These are phyloP conservation scores for Bactericera cockerelli DNA, from an alignment of 1,140 invertebrate genomes.

Conservation along the genomic window DNA sequence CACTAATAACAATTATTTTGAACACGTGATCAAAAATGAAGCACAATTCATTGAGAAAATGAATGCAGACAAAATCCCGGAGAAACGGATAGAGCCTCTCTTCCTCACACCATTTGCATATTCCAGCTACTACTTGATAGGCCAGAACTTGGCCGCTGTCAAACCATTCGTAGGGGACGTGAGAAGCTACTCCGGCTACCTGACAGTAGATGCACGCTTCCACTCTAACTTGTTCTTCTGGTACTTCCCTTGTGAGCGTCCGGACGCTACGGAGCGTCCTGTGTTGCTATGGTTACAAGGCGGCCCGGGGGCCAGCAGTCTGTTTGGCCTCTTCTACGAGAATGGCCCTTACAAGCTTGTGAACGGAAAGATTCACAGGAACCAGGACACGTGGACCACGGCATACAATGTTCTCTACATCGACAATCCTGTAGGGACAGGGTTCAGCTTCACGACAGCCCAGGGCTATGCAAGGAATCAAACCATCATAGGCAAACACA, in stretches of 20 bases:
- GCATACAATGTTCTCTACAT: constrained; percentile 42
- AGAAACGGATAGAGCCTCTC: constrained; percentile 30
- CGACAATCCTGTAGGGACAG: constrained; percentile 40
- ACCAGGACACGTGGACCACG: constrained; percentile 17
- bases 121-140: constrained; percentile 37
- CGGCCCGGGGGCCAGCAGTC: constrained; percentile 59
- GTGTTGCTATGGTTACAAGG: constrained; percentile 76
- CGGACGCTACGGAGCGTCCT: constrained; percentile 22
- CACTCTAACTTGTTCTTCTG: constrained; percentile 79
- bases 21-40: too few species aligned
- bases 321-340: constrained; percentile 67
- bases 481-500: constrained; percentile 30
- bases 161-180: constrained; percentile 14
- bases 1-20: too few species aligned
- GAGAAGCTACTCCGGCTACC: constrained; percentile 41
- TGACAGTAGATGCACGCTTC: constrained; percentile 56
- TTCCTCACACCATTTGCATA: constrained; percentile 49
- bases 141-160: constrained; percentile 31
- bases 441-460: constrained; percentile 49
- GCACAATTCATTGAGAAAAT: too few species aligned
- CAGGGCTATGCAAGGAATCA: constrained; percentile 48
- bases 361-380: constrained; percentile 25
- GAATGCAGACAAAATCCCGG: not conserved
- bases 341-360: constrained; percentile 34
- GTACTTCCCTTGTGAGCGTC: constrained; percentile 50